phyloP scores from a whole-genome alignment of 2,888 invertebrate genomes.

The Nyleta sp. region DNA sequence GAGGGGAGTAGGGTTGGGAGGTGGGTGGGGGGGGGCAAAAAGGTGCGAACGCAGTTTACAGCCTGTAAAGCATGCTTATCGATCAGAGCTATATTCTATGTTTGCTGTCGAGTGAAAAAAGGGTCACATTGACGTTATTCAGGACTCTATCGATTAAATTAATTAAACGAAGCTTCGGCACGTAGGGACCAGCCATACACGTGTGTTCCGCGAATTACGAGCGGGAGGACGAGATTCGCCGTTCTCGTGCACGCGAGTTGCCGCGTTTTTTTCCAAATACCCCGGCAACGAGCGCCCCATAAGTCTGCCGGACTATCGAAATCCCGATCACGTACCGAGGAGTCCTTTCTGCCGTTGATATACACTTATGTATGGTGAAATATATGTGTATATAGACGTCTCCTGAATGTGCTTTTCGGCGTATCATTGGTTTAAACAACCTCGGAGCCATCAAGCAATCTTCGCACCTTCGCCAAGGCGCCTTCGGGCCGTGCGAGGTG shows the following conservation, averaged over 20 bases:
- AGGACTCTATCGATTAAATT: conserved; percentile 57
- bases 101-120: conserved; percentile 37
- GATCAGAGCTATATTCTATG: conserved; percentile 50
- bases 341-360: conserved; percentile 66
- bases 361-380: conserved; percentile 24
- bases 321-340: conserved; percentile 74
- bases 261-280: conserved; percentile 46
- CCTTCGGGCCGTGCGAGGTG: conserved; percentile 16
- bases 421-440: conserved; percentile 29
- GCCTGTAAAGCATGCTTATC: conserved; percentile 38
- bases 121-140: conserved; percentile 49
- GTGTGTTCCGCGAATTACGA: conserved; percentile 50
- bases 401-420: conserved; percentile 38
- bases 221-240: conserved; percentile 58
- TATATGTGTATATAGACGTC: conserved; percentile 18
- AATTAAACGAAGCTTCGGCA: conserved; percentile 53
- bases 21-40: background rate
- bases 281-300: conserved; percentile 66
- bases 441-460: conserved; percentile 13
- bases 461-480: conserved; percentile 7
- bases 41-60: conserved; percentile 39
- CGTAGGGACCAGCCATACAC: conserved; percentile 58
- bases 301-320: conserved; percentile 73
- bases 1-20: no score
- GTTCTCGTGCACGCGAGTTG: conserved; percentile 52